phyloP scores from a whole-genome alignment of 2,113 vertebrate genomes.

The Isurus oxyrinchus region DNA sequence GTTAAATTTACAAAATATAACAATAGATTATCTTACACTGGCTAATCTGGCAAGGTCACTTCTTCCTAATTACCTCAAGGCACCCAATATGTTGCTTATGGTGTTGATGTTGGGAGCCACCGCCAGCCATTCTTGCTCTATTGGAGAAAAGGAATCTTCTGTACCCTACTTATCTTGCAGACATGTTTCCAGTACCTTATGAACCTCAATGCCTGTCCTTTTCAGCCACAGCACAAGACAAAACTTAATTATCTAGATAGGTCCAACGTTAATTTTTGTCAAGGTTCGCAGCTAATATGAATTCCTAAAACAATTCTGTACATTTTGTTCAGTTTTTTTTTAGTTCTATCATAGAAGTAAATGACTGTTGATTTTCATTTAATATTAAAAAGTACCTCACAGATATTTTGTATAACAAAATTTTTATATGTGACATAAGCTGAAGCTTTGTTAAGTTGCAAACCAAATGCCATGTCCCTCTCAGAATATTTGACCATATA shows the following conservation, averaged over 20 bases:
- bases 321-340: neutral
- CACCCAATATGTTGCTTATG: neutral
- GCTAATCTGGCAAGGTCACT: neutral
- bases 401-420: neutral
- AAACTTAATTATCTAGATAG: neutral
- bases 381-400: neutral
- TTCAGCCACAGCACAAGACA: neutral
- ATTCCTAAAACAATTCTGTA: neutral
- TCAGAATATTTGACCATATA: conserved; percentile 13
- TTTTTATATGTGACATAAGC: neutral
- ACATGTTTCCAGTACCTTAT: neutral
- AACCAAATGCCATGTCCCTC: neutral
- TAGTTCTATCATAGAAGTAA: neutral
- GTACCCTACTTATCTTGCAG: neutral
- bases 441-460: neutral
- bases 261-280: neutral
- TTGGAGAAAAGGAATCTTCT: neutral
- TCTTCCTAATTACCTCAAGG: neutral
- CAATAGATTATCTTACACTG: neutral
- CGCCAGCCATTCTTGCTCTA: neutral
- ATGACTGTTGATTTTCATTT: neutral
- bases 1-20: neutral
- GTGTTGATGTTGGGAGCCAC: neutral
- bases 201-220: neutral
- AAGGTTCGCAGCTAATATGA: neutral